These are phyloP conservation scores for Drosophila yakuba DNA, from an alignment of 1,140 invertebrate species.

Conservation along the genomic window DNA sequence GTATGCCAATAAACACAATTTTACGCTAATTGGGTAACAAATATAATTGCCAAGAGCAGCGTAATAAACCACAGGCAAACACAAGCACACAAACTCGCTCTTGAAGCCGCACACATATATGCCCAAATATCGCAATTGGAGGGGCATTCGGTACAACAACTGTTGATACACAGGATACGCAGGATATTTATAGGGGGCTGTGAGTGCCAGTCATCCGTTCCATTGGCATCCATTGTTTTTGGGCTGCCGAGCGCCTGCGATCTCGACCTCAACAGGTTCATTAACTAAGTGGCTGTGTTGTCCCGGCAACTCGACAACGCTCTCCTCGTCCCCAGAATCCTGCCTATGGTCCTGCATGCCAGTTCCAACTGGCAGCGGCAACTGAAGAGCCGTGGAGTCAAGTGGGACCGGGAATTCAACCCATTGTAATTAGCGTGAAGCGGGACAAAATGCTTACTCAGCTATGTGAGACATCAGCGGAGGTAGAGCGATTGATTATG, in stretches of 20 bases:
- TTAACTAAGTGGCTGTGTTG: constrained; percentile 74
- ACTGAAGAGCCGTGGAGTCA: constrained; percentile 14
- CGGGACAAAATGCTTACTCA: constrained; percentile 45
- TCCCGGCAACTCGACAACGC: constrained; percentile 53
- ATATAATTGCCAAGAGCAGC: constrained; percentile 83
- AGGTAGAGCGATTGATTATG: constrained; percentile 13
- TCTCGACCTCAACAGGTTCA: constrained; percentile 77
- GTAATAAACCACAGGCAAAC: constrained; percentile 79
- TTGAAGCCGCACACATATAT: constrained; percentile 5
- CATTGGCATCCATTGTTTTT: constrained; percentile 36
- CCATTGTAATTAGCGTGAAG: constrained; percentile 54
- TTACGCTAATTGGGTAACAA: constrained; percentile 83
- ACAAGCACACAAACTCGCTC: constrained; percentile 41
- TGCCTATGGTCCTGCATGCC: constrained; percentile 31
- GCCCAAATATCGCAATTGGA: constrained; percentile 59
- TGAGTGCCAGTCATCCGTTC: constrained; percentile 31
- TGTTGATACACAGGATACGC: constrained; percentile 24
- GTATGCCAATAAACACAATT: constrained; percentile 81
- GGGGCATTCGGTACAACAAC: constrained; percentile 43
- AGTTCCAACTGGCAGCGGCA: constrained; percentile 17
- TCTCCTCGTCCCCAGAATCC: constrained; percentile 8
- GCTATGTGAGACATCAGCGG: constrained; percentile 18
- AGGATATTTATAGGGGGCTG: background rate
- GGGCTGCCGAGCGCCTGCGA: constrained; percentile 35
- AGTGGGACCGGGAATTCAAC: constrained; percentile 5